These are phyloP conservation scores for Erpobdella octoculata DNA, from an alignment of 2,888 invertebrate genomes.

Conservation along the genomic window DNA sequence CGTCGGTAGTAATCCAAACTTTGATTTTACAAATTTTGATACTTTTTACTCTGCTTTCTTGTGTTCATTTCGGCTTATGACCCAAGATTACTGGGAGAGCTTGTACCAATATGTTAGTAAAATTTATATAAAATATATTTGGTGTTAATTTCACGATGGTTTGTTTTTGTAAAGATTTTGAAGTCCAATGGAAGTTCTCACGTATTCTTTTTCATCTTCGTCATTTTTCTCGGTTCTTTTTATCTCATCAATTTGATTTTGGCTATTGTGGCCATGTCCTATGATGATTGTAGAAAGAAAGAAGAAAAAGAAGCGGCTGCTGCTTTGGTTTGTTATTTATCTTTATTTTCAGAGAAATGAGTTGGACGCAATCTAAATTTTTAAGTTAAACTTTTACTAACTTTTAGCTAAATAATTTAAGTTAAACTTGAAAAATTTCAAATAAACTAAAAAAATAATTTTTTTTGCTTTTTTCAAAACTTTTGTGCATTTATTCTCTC, in stretches of 20 bases:
- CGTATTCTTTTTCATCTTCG: constrained; percentile 94
- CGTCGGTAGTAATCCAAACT: constrained; percentile 87
- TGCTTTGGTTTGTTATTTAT: constrained; percentile 23
- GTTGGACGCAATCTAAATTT: too few relatives aligned
- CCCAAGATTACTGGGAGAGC: constrained; percentile 97
- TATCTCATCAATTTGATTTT: constrained; percentile 86
- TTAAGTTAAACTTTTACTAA: too few relatives aligned
- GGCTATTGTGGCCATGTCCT: constrained; percentile 98
- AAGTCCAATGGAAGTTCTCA: constrained; percentile 94
- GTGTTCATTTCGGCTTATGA: constrained; percentile 94
- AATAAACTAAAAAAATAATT: too few relatives aligned
- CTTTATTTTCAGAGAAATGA: not conserved
- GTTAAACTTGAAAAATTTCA: too few relatives aligned
- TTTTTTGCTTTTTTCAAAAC: too few relatives aligned
- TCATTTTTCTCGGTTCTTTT: constrained; percentile 96
- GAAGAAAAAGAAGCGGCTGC: constrained; percentile 57
- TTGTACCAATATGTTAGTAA: constrained; percentile 78
- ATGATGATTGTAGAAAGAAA: constrained; percentile 77
- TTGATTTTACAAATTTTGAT: constrained; percentile 94
- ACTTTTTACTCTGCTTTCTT: constrained; percentile 94
- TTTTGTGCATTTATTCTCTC: too few relatives aligned
- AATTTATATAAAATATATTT: not conserved
- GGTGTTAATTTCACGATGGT: not conserved
- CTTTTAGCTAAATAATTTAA: too few relatives aligned
- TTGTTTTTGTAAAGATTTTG: constrained; percentile 63